Base-by-base conservation (phyloP, 92 coral and sea anemone genomes). In the Phymanthus crucifer region DNA sequence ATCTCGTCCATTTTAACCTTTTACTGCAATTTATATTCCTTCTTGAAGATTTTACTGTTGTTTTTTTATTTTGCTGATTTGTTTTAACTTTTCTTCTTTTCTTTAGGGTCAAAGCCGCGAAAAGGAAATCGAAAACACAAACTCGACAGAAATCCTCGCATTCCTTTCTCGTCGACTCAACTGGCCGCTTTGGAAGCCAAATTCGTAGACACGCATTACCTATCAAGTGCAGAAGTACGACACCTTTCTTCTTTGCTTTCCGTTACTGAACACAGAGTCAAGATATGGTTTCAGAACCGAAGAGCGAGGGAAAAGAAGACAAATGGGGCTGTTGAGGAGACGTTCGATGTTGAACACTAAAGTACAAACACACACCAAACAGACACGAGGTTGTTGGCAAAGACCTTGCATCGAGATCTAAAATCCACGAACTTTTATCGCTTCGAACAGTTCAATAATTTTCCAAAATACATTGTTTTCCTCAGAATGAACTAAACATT, bases 201-300 rank as follows among this genome's bases (percentile, higher is more conserved):
- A 69, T 95, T 95, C 81, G 75, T 86, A 56, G 89, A 89, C 52
- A 87, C 93, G 65, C 97, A 95, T 71, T 95, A 95, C 54, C 87
- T 95, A 19, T 93, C 97, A 40, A 93, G 97, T 46, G 85, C 89
- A 16, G 98, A 95, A 70, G 98, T 95, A n/a, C 87, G 80, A 3
- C 89, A 89, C 19, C 90, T 95, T 32, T 93, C 97, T 19, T 68
- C 91, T 16, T 56, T 85, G 11, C 95, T 95, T 32, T 69, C 90
- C 70, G 95, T 95, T 13, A 87, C 98, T 3, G 98, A 95, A 48
- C 97, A 90, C 83, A 74, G 97, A 48, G 94, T 95, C 1, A 95
- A 95, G 82, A 95, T 95, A 35, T 95, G 98, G 98, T 95, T 95
- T 77, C 98, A 95, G 74, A 95, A 95, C 71, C 90, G 98, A 74